A percentile compares a stretch with the other conserved stretches of the same genome.
phyloP scores from a whole-genome alignment of 2,113 vertebrate species.

The Melanerpes aurifrons region DNA sequence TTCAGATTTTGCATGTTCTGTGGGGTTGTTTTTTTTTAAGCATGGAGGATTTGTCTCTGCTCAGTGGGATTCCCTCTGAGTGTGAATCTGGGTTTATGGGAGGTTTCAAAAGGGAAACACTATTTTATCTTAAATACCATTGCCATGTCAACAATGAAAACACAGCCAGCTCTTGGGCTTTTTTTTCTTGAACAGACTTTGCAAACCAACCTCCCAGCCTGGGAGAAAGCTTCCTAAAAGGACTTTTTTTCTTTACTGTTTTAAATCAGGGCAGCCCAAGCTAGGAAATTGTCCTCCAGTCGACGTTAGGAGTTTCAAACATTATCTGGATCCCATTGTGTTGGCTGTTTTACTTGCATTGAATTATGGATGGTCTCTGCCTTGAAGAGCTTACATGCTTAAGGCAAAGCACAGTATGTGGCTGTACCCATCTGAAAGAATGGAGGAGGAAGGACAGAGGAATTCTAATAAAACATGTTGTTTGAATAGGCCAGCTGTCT shows the following conservation, averaged over 20 bases:
- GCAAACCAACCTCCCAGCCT: not conserved
- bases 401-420: conserved; percentile 72
- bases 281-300: not conserved
- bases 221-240: not conserved
- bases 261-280: not conserved
- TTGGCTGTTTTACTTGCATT: conserved; percentile 39
- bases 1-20: not conserved
- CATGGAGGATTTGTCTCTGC: not conserved
- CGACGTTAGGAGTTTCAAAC: conserved; percentile 4
- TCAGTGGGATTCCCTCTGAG: not conserved
- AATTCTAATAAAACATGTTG: conserved; percentile 72
- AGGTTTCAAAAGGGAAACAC: not conserved
- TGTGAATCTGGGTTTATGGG: not conserved
- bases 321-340: conserved; percentile 48
- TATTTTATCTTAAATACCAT: not conserved
- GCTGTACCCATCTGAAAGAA: conserved; percentile 70
- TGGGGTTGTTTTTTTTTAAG: not conserved
- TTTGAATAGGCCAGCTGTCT: conserved; percentile 74
- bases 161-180: not conserved
- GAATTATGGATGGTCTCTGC: conserved; percentile 67
- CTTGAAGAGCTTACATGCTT: conserved; percentile 66
- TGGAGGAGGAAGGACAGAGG: conserved; percentile 69
- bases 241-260: not conserved
- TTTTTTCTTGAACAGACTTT: not conserved
- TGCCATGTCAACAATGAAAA: not conserved